Evolutionary conservation across 2,113 vertebrate genomes (phyloP), one percentile per base, ranked within the genome.

Genomic region (Muntiacus reevesi): DNA sequence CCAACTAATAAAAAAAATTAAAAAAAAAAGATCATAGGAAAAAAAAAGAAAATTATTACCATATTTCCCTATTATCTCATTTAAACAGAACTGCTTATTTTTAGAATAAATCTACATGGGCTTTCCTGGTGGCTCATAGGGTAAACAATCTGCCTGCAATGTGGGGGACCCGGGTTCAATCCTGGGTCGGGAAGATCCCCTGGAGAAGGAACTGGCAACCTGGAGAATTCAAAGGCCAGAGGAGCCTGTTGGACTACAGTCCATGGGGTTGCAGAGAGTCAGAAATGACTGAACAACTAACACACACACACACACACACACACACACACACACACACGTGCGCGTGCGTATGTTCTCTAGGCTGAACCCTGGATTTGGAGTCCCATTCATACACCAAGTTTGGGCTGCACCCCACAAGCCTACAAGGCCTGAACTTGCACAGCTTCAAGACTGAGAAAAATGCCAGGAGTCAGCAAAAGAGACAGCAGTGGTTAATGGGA

Each of bases 361-460:
- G 40, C 45, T 59, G 4, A 50, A 21, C 4, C 5, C 13, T 89
- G 15, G 1, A 55, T 78, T 78, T 83, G 10, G 28, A 59, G 4
- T 57, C 2, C 11, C 55, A 83, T 59, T 55, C 12, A 28, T n/a
- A 2, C 2, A 19, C 21, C 2, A 3, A n/a, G 50, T n/a, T 54
- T 54, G 50, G 47, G 50, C 19, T 54, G 11, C 30, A n/a, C 11
- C 30, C 50, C 0, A 0, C 19, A 54, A n/a, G 50, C 33, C 50
- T 54, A 82, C 50, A 54, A n/a, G 50, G 11, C 11, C 19, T 54
- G 50, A 25, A 54, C 30, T 23, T 82, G 47, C 0, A 0, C 10
- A 54, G 47, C 3, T 82, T 54, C 30, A 82, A n/a, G 79, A 52
- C 30, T n/a, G 10, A 82, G n/a, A 50, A n/a, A n/a, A 23, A 11